Evolutionary conservation across 2,797 vertebrate genomes (phyloP), one percentile per base, ranked within the genome.

Genomic region (Sphenodon punctatus): DNA sequence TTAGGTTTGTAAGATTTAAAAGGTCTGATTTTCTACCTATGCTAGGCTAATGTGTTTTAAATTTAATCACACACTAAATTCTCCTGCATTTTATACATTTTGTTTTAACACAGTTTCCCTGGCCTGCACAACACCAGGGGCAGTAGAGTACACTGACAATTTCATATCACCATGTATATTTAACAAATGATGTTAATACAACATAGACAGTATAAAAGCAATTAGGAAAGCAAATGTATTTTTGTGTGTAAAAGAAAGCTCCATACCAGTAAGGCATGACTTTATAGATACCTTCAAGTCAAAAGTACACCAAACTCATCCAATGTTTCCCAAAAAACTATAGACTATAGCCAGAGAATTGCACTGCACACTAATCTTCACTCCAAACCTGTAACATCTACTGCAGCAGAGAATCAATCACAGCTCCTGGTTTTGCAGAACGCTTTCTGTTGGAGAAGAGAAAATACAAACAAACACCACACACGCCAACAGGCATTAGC

Each of bases 341-440:
- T 71, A 87, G 43, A 78, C 82, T 88, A 84, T 88, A 75, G 87
- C 79, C 89, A 89, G 65, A 73, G 51, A 67, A 82, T 75, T 53
- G 88, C 0, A 92, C 51, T 65, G 91, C 84, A 89, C 84, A 74
- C 88, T 88, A 76, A 88, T 76, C 90, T 91, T 92, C 91, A 93
- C 51, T 78, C 64, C 85, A 69, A 84, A 60, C 92, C 89, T 86
- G 79, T 89, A 82, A 85, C 64, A 87, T 91, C 97, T 96, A 99
- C 92, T 99, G 98, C 93, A 99, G 97, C 86, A 99, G 96, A 56
- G 98, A 98, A 83, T 99, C 98, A 86, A 98, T 97, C 88, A 96
- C 97, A 16, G 97, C 95, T 78, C 98, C 98, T 72, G 97, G 97
- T 91, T 98, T 98, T 85, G 97, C 95, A 42, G 98, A 98, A 89